A percentile compares a stretch with the other conserved stretches of the same genome.
Evolutionary conservation across 64 coral and sea anemone genomes (phyloP).

Genomic region (Acropora yongei): DNA sequence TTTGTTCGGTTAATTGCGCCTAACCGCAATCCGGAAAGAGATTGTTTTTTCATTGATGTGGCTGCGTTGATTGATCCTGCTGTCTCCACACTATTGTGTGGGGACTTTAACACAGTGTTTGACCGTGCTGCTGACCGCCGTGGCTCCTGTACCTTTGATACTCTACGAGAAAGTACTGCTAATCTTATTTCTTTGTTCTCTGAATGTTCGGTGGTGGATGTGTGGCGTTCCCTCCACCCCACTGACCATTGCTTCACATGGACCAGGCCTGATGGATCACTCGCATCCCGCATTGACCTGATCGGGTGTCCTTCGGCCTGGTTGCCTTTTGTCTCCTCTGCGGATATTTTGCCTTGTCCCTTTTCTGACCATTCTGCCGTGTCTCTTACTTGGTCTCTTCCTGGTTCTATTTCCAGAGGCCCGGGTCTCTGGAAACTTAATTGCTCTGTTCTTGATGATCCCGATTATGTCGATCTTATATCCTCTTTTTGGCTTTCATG

Average conservation of each 20-base stretch:
- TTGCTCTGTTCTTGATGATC: neutral
- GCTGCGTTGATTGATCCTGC: neutral
- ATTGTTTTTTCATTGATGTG: neutral
- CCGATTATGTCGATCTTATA: neutral
- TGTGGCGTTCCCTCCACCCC: neutral
- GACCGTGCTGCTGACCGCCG: neutral
- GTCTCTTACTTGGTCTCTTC: neutral
- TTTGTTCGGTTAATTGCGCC: constrained; percentile 3
- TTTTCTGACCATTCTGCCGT: constrained; percentile 54
- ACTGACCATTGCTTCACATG: neutral
- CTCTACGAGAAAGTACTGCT: neutral
- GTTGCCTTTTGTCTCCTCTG: neutral
- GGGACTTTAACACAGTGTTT: neutral
- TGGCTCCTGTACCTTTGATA: neutral
- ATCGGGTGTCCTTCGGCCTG: neutral
- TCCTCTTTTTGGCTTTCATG: neutral
- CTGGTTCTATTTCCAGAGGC: neutral
- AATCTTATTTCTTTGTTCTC: neutral
- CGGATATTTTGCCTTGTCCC: neutral
- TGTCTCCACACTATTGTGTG: neutral
- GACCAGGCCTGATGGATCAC: neutral
- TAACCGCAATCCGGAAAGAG: neutral
- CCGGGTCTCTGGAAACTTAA: constrained; percentile 43
- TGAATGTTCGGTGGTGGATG: neutral
- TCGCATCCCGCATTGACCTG: neutral